A percentile compares a stretch with the other conserved stretches of the same genome.
Evolutionary conservation across 2,113 vertebrate genomes (phyloP).

Genomic region (Ardeotis arabs): DNA sequence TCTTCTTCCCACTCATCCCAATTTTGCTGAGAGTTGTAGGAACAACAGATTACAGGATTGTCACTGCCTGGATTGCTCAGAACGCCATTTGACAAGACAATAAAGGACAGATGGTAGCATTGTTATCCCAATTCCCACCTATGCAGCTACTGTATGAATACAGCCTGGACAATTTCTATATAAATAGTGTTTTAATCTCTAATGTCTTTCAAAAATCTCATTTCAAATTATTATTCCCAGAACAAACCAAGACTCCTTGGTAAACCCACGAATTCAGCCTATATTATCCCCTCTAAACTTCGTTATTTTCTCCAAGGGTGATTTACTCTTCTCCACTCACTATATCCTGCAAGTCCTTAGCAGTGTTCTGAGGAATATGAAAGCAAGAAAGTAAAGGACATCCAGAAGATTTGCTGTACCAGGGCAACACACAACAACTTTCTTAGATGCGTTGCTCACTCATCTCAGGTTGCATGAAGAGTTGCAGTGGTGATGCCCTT

Average conservation of each 20-base stretch:
- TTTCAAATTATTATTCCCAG: background rate
- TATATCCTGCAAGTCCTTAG: background rate
- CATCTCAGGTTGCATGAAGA: background rate
- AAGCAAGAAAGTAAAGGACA: background rate
- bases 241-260: background rate
- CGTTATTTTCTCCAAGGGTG: background rate
- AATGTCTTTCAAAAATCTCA: background rate
- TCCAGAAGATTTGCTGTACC: background rate
- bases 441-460: background rate
- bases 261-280: background rate
- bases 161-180: background rate
- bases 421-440: background rate
- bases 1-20: slow-evolving; percentile 32
- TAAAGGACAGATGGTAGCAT: background rate
- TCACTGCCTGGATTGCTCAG: background rate
- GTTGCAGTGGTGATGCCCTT: background rate
- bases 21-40: background rate
- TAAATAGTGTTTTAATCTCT: background rate
- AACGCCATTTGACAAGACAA: background rate
- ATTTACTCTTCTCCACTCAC: background rate
- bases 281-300: background rate
- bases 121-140: background rate
- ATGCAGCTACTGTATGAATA: background rate
- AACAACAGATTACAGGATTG: slow-evolving; percentile 28
- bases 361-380: background rate